A percentile compares a stretch with the other conserved stretches of the same genome.
These are phyloP conservation scores for Latheticus oryzae DNA, from an alignment of 2,888 invertebrate species.

Conservation along the genomic window DNA sequence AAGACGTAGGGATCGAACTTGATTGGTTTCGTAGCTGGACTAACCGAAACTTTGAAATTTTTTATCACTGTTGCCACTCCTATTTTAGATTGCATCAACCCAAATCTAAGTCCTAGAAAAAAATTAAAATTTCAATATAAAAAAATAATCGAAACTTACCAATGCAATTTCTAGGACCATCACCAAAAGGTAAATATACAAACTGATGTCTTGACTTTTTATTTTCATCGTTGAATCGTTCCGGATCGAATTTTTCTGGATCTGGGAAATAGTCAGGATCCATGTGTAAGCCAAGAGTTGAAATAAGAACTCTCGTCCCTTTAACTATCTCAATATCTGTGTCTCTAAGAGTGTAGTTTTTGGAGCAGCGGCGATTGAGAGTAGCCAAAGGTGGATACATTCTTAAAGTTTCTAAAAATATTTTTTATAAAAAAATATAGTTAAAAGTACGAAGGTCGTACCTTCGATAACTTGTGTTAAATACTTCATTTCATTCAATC, in stretches of 20 bases:
- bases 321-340: conserved; percentile 45
- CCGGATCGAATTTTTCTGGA: conserved; percentile 18
- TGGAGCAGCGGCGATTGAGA: conserved; percentile 45
- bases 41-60: conserved; percentile 54
- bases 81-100: conserved; percentile 56
- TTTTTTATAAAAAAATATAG: neutral
- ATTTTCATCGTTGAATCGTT: conserved; percentile 50
- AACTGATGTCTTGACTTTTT: conserved; percentile 51
- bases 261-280: conserved; percentile 38
- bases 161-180: conserved; percentile 28
- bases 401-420: conserved; percentile 58
- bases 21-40: conserved; percentile 8
- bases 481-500: conserved; percentile 65
- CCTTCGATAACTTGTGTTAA: conserved; percentile 59
- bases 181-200: conserved; percentile 47
- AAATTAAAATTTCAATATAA: too few relatives aligned
- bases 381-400: conserved; percentile 56
- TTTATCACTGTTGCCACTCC: conserved; percentile 43
- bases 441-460: conserved; percentile 31
- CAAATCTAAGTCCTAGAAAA: conserved; percentile 19
- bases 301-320: conserved; percentile 52
- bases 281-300: conserved; percentile 35
- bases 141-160: too few relatives aligned
- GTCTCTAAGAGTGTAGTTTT: conserved; percentile 45
- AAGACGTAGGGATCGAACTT: conserved; percentile 16